Evolutionary conservation across 2,113 vertebrate genomes (phyloP), one percentile per base, ranked within the genome.

Genomic region (Alligator mississippiensis): DNA sequence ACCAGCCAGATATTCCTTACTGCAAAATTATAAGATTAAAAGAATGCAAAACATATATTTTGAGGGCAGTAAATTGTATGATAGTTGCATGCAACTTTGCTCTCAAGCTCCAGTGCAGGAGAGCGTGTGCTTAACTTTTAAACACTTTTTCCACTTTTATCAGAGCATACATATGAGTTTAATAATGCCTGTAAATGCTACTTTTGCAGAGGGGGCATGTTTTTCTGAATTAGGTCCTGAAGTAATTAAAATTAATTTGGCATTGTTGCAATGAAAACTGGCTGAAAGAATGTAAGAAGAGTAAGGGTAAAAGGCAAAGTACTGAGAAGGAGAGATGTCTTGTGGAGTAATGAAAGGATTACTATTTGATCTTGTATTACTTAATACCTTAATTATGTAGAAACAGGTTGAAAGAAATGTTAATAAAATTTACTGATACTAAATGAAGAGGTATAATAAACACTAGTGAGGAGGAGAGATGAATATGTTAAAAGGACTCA

Each of bases 211-310:
- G 7, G 2, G 11, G 19, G 16, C 11, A 4, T 61, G 30, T 9
- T 82, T 86, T 27, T 90, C 74, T 81, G 19, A 84, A 9, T 74
- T 80, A 13, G 77, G 10, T 74, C 88, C 70, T 89, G 89, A 80
- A 86, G 55, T 11, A 27, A 62, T 74, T 47, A 11, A 54, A 30
- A 17, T 18, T 19, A 21, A 57, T 70, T 13, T 66, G 28, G 14
- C 64, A 66, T 15, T n/a, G 15, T 17, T 34, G 13, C 22, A 47
- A 74, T 82, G 11, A 63, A 76, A 88, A 28, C 5, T 28, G 57
- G 83, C 22, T 82, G 13, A 14, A 90, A 83, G 28, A 72, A 68
- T 1, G 1, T 72, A 21, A 7, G 54, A 64, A 66, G 74, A n/a
- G 5, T 4, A 34, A 70, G 17, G 66, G n/a, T 70, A 70, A 70